Evolutionary conservation across 2,113 vertebrate species (phyloP), one percentile per base, ranked within the genome.

Genomic region (Atrichornis clamosus): DNA sequence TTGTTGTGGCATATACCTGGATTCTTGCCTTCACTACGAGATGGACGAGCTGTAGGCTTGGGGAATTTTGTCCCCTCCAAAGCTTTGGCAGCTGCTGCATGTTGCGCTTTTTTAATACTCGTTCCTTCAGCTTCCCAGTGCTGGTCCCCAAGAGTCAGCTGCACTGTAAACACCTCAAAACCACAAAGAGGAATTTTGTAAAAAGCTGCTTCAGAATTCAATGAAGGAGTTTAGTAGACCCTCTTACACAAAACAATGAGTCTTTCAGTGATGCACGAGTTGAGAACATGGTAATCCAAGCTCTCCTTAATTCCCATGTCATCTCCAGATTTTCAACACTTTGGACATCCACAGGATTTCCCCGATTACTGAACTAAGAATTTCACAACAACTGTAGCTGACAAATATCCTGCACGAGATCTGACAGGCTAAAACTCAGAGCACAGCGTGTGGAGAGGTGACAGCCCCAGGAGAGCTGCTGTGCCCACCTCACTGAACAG

Each of bases 31-130:
- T 98, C 98, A 91, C 98, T 98, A 87, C 98, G 98, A 84, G 98
- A 98, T 30, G 97, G 98, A 95, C 98, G 98, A 95, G 97, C 94
- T 7, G 98, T 98, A 60, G 99, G 99, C 88, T 99, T 99, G 32
- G 98, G 98, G 96, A 99, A 99, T 60, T 98, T 98, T 41, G 99
- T 99, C 97, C 98, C 98, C 95, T 98, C 96, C 90, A 99, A 98
- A 97, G 99, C 99, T 96, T 98, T 98, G 92, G 98, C 97, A 97
- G 99, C 99, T 95, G 99, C 98, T 7, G 98, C 98, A 72, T 99
- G 99, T 97, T 99, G 99, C 46, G 98, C 98, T 98, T 99, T 99
- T 98, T 99, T 99, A 97, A 99, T 99, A 98, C 98, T 99, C 96
- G 98, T 99, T 98, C 98, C 99, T 97, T 99, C 99, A 91, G 99